phyloP scores from a whole-genome alignment of 1,140 invertebrate genomes.

The Pogonomyrmex californicus region DNA sequence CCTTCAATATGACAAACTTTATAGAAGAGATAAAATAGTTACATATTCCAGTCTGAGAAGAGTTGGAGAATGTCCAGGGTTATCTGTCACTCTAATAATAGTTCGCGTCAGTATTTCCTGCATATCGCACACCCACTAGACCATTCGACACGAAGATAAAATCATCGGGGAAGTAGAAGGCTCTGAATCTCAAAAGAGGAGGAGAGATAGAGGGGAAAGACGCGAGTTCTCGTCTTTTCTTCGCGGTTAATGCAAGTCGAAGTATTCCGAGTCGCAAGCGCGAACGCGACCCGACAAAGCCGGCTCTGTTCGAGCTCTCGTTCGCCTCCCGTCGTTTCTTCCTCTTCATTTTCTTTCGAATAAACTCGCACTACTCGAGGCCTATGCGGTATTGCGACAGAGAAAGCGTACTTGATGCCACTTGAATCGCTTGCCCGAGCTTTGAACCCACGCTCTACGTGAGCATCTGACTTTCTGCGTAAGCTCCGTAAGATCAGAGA shows the following conservation, averaged over 20 bases:
- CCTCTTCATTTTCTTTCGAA: slow-evolving; percentile 29
- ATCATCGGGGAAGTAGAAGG: slow-evolving; percentile 48
- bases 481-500: slow-evolving; percentile 14
- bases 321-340: slow-evolving; percentile 48
- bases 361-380: slow-evolving; percentile 59
- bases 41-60: not conserved
- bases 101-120: slow-evolving; percentile 26
- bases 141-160: slow-evolving; percentile 61
- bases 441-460: slow-evolving; percentile 77
- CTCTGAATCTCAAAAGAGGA: slow-evolving; percentile 5
- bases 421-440: slow-evolving; percentile 80
- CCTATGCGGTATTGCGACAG: slow-evolving; percentile 54
- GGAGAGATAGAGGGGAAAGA: slow-evolving; percentile 43
- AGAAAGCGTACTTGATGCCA: slow-evolving; percentile 80
- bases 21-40: slow-evolving; percentile 25
- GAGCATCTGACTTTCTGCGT: slow-evolving; percentile 49
- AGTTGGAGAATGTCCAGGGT: not conserved
- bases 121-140: slow-evolving; percentile 23
- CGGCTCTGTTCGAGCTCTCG: slow-evolving; percentile 77
- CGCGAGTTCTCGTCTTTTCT: slow-evolving; percentile 69
- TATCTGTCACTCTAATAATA: slow-evolving; percentile 12
- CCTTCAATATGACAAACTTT: slow-evolving; percentile 11
- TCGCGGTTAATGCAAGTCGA: slow-evolving; percentile 79
- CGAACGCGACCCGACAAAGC: slow-evolving; percentile 81
- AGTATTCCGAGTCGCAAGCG: slow-evolving; percentile 79